Evolutionary conservation across 92 coral and sea anemone species (phyloP).

Genomic region (Umimayanthus chanpuru): DNA sequence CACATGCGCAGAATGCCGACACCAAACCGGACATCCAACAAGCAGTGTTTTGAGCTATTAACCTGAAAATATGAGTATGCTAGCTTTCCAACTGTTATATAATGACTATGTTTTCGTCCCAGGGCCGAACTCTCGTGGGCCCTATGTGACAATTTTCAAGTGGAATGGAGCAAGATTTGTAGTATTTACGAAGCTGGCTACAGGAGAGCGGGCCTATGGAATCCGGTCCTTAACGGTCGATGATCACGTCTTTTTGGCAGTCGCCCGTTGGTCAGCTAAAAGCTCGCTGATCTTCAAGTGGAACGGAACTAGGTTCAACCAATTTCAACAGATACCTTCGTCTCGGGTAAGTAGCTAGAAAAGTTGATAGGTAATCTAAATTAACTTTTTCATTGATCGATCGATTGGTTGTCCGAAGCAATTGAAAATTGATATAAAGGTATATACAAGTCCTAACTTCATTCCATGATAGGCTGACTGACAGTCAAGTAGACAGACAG

Average conservation of each 20-base stretch:
- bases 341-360: no score
- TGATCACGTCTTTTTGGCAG: constrained; percentile 67
- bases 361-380: no score
- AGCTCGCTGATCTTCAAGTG: constrained; percentile 82
- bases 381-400: background rate
- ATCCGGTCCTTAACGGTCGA: constrained; percentile 73
- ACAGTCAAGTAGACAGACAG: no score
- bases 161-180: constrained; percentile 88
- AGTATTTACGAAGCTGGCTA: constrained; percentile 56
- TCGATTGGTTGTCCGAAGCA: background rate
- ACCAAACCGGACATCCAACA: no score
- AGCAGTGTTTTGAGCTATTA: no score
- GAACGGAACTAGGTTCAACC: constrained; percentile 81
- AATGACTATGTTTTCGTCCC: background rate
- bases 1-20: no score
- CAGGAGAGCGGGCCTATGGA: constrained; percentile 85
- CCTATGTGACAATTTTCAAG: constrained; percentile 73
- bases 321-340: constrained; percentile 85
- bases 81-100: no score
- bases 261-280: constrained; percentile 78
- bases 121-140: constrained; percentile 86
- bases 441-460: background rate
- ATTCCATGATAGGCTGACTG: no score
- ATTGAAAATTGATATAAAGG: background rate
- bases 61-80: background rate